Conservation (phyloP, 2,888 invertebrate species). For the Pardosa pseudoannulata region DNA sequence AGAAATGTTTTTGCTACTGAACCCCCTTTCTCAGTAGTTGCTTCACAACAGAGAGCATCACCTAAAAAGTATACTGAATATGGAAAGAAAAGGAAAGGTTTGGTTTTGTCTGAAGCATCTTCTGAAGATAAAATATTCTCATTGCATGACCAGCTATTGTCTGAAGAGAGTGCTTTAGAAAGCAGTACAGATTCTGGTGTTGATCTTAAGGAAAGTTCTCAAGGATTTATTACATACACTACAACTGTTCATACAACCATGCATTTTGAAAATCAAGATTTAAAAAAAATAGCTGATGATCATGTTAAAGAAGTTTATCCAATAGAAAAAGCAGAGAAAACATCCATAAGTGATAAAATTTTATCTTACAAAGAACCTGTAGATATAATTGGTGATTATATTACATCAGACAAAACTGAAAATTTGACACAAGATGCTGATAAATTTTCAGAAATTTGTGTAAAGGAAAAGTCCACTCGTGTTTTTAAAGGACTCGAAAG, state of each 20-base stretch:
- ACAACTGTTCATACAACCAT: neutral
- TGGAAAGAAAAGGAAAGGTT: conserved; percentile 23
- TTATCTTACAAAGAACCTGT: too few relatives aligned
- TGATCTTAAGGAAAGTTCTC: conserved; percentile 48
- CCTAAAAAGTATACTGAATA: conserved; percentile 11
- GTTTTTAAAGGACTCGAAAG: too few relatives aligned
- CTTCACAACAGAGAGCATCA: neutral
- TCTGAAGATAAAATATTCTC: conserved; percentile 39
- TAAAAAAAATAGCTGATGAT: neutral
- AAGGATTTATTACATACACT: neutral
- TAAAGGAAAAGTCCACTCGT: neutral
- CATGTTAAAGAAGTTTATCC: neutral
- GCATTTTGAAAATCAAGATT: neutral
- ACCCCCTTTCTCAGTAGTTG: conserved; percentile 53
- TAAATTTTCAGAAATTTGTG: too few relatives aligned
- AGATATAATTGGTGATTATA: too few relatives aligned
- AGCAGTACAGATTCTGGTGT: conserved; percentile 67
- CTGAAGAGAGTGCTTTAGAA: conserved; percentile 66
- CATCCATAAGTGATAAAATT: neutral
- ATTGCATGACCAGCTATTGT: conserved; percentile 53
- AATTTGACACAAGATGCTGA: too few relatives aligned
- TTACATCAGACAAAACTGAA: too few relatives aligned
- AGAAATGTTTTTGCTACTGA: conserved; percentile 61
- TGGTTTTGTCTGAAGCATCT: conserved; percentile 10
- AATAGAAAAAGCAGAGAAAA: neutral